These are phyloP conservation scores for Catocala nupta DNA, from an alignment of 2,888 invertebrate species.

Conservation along the genomic window DNA sequence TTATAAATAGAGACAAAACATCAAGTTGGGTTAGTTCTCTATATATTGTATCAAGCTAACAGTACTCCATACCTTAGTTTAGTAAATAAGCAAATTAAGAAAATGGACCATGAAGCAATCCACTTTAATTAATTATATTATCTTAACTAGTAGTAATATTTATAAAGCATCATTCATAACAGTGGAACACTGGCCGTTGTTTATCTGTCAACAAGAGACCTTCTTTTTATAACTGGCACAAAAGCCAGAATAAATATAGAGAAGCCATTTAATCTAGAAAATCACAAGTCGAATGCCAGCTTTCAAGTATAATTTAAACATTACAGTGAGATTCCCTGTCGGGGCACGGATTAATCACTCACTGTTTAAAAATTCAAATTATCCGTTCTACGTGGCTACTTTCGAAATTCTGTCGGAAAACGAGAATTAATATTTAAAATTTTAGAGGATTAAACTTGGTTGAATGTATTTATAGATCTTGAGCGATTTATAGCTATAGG, in stretches of 20 bases:
- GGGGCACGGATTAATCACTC: constrained; percentile 68
- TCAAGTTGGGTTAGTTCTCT: too few species aligned
- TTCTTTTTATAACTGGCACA: constrained; percentile 20
- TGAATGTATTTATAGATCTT: constrained; percentile 15
- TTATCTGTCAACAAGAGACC: too few species aligned
- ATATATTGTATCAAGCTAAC: too few species aligned
- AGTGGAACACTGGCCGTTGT: too few species aligned
- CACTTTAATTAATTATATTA: too few species aligned
- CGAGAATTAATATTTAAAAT: constrained; percentile 72
- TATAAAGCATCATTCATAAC: too few species aligned
- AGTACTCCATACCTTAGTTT: too few species aligned
- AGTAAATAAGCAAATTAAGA: too few species aligned
- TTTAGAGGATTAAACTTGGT: constrained; percentile 29
- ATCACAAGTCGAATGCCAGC: constrained; percentile 52
- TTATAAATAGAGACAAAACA: too few species aligned
- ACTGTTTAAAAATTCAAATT: constrained; percentile 78
- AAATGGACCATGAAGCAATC: too few species aligned
- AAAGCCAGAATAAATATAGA: constrained; percentile 47
- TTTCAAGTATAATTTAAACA: constrained; percentile 52
- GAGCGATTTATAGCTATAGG: constrained; percentile 6
- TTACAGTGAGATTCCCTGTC: constrained; percentile 53
- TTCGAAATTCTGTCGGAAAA: constrained; percentile 63
- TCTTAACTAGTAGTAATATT: too few species aligned
- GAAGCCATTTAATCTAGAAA: constrained; percentile 51
- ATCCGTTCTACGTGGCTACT: constrained; percentile 69